Evolutionary conservation across 1,140 invertebrate species (phyloP), one percentile per base, ranked within the genome.

Genomic region (Wiebesia pumilae): DNA sequence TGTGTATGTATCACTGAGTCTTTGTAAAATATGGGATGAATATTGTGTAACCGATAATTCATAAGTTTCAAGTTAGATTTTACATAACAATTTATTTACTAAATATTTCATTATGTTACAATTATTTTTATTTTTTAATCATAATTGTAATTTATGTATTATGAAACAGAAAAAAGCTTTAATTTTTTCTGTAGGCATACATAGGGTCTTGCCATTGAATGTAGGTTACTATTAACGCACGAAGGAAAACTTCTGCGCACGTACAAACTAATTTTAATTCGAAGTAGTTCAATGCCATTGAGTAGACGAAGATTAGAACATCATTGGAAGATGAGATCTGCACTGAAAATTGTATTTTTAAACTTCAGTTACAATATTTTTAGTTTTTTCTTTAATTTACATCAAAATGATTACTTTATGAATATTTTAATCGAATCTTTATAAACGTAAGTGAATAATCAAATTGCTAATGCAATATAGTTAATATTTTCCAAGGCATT

Each of bases 241-340:
- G 83, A 83, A 83, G 82, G 69, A 83, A 83, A 83, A 83, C 62
- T 84, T 58, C 21, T 65, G 58, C 38, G 75, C 51, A 69, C 75
- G 75, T 79, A 79, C 38, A n/a, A 58, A 78, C 75, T 84, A 84
- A 84, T 84, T 84, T 84, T 84, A 84, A 84, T 84, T 79, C 75
- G 62, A 84, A 84, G 54, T 84, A 84, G 83, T 62, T 79, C 83
- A 84, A 84, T 84, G 83, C 51, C 83, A 84, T 35, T 3, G 19
- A 71, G 69, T 71, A 71, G 69, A 71, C 69, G 69, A 71, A 71
- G 69, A 71, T 35, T 71, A 71, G 69, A 71, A 71, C 69, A 71
- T 71, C 69, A 40, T 71, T 71, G 35, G 35, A 71, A 71, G 69
- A 71, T 71, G 69, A 38, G 30, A 71, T 71, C 69, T 71, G 69